These are phyloP conservation scores for Tetraodon nigroviridis DNA, from an alignment of 2,113 vertebrate species.

Conservation along the genomic window DNA sequence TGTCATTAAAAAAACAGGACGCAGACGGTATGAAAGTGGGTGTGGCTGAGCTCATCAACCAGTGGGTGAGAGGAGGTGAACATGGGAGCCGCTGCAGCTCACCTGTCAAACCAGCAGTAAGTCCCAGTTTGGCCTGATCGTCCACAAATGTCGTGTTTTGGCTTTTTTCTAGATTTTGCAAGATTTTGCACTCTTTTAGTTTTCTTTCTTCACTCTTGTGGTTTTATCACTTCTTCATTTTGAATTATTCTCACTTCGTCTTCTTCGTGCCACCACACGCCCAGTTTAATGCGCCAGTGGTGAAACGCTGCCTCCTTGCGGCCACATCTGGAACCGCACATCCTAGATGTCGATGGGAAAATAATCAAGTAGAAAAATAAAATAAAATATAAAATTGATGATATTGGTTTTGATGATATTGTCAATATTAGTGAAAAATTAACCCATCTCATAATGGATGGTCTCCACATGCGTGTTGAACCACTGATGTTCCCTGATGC, in stretches of 20 bases:
- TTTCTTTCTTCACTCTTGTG: slow-evolving; percentile 9
- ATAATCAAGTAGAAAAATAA: too few species aligned
- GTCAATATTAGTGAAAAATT: too few species aligned
- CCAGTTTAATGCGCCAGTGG: neutral
- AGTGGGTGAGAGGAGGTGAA: slow-evolving; percentile 71
- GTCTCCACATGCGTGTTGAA: too few species aligned
- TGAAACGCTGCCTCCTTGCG: slow-evolving; percentile 22
- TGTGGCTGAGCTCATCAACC: slow-evolving; percentile 72
- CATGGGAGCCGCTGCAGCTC: slow-evolving; percentile 54
- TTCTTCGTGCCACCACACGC: too few species aligned
- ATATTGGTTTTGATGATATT: too few species aligned
- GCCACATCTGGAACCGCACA: neutral
- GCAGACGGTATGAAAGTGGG: slow-evolving; percentile 70
- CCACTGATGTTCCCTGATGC: too few species aligned
- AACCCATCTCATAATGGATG: too few species aligned
- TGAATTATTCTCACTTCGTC: neutral
- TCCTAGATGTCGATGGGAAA: neutral
- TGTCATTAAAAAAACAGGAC: slow-evolving; percentile 53
- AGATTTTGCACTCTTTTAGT: too few species aligned
- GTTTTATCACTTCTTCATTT: neutral
- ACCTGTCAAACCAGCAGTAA: slow-evolving; percentile 63
- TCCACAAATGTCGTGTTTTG: neutral
- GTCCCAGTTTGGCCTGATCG: slow-evolving; percentile 1
- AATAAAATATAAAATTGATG: too few species aligned
- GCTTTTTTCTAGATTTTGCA: neutral